Conservation (phyloP, 2,888 invertebrate species). For the Linnaemya tessellans region DNA sequence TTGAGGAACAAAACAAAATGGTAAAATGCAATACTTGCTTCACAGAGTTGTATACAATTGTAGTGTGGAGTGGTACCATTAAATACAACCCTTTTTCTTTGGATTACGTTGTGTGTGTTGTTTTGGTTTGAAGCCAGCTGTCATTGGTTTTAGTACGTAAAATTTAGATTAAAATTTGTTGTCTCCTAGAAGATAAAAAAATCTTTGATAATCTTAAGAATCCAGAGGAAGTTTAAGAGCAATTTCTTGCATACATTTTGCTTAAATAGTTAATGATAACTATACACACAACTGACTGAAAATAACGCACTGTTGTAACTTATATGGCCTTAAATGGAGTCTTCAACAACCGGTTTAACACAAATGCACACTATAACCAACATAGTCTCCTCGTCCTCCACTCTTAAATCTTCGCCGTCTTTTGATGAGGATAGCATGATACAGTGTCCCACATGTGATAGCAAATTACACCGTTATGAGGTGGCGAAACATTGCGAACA, state of each 20-base stretch:
- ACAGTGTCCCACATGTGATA: slow-evolving; percentile 93
- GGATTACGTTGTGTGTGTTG: slow-evolving; percentile 35
- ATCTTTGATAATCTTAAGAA: slow-evolving; percentile 65
- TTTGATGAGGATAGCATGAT: slow-evolving; percentile 81
- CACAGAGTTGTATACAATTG: slow-evolving; percentile 23
- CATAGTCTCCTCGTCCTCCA: slow-evolving; percentile 21
- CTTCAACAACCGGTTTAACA: slow-evolving; percentile 32
- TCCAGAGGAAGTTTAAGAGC: slow-evolving; percentile 31
- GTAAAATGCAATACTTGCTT: neutral
- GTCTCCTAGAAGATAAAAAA: slow-evolving; percentile 29
- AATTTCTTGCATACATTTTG: neutral
- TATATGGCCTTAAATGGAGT: slow-evolving; percentile 59
- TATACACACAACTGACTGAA: slow-evolving; percentile 9
- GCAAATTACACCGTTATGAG: slow-evolving; percentile 91
- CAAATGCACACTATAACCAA: slow-evolving; percentile 47
- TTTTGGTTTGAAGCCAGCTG: slow-evolving; percentile 53
- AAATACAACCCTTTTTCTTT: slow-evolving; percentile 45
- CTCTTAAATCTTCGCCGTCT: slow-evolving; percentile 26
- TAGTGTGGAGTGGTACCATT: neutral
- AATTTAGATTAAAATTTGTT: slow-evolving; percentile 19
- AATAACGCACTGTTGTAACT: neutral
- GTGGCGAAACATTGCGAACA: slow-evolving; percentile 91
- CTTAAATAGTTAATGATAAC: neutral
- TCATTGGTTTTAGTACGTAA: slow-evolving; percentile 46
- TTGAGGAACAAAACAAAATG: slow-evolving; percentile 59